Conservation (phyloP, 2,888 invertebrate species). For the Pseudococcus jackbeardsleyi region DNA sequence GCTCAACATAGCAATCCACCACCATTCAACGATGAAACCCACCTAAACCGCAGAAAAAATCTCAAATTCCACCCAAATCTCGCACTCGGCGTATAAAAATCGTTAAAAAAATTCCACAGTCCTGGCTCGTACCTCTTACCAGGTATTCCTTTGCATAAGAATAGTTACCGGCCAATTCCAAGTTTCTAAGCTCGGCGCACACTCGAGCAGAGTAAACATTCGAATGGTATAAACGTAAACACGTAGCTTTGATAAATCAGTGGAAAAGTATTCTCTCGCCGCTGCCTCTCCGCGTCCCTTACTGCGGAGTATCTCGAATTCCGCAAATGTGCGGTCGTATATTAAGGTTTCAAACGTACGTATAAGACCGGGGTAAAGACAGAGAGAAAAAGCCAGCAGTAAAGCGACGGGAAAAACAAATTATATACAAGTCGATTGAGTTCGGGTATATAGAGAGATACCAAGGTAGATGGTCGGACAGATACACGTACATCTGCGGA, state of each 20-base stretch:
- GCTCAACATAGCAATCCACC: too few relatives aligned
- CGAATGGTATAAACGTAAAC: background rate
- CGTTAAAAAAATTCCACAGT: too few relatives aligned
- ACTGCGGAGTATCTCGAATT: background rate
- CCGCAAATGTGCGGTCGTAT: background rate
- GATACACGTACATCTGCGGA: background rate
- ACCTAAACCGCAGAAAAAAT: too few relatives aligned
- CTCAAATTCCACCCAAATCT: too few relatives aligned
- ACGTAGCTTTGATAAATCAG: slow-evolving; percentile 21
- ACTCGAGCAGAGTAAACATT: background rate
- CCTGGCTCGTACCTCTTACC: too few relatives aligned
- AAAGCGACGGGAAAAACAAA: background rate
- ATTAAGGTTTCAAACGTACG: background rate
- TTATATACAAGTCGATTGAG: slow-evolving; percentile 10
- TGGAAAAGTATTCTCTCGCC: background rate
- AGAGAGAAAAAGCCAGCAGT: background rate
- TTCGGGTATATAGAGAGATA: background rate
- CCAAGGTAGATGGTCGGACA: background rate
- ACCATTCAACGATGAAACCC: background rate
- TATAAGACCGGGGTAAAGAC: background rate
- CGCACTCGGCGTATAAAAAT: too few relatives aligned
- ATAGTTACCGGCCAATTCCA: background rate
- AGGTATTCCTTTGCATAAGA: background rate
- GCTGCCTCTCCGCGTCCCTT: background rate
- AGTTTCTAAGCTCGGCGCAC: background rate